Evolutionary conservation across 1,140 invertebrate species (phyloP).

Genomic region (Ctenoplectra terminalis): DNA sequence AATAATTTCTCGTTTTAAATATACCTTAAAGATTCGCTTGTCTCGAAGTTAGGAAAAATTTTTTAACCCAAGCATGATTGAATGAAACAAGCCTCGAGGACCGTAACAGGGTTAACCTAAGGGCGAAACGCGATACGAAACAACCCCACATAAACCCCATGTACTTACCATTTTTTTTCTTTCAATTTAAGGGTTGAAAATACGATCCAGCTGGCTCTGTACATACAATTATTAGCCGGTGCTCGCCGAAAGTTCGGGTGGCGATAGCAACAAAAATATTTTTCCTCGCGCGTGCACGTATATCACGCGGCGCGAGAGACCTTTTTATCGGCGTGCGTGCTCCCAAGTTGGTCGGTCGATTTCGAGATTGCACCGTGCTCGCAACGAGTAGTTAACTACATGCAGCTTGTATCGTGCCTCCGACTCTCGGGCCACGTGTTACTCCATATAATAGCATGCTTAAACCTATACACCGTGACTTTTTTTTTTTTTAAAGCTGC

Average conservation of each 20-base stretch:
- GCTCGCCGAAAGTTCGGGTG: constrained; percentile 17
- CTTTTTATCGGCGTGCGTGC: constrained; percentile 63
- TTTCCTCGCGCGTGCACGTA: constrained; percentile 15
- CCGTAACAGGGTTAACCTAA: too few species aligned
- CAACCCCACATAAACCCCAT: too few species aligned
- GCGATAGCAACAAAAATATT: constrained; percentile 48
- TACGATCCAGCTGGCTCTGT: constrained; percentile 20
- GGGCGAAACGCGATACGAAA: too few species aligned
- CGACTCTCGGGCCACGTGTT: constrained; percentile 44
- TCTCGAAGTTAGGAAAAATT: too few species aligned
- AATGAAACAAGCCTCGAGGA: too few species aligned
- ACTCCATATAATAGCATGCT: constrained; percentile 58
- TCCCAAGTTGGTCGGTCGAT: constrained; percentile 46
- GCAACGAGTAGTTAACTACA: constrained; percentile 56
- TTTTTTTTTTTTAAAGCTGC: constrained; percentile 57
- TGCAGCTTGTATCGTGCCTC: constrained; percentile 58
- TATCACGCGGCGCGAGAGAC: constrained; percentile 20
- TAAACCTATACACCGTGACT: constrained; percentile 60
- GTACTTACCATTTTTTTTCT: too few species aligned
- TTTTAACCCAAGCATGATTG: too few species aligned
- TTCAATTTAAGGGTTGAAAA: constrained; percentile 38
- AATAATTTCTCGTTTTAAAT: too few species aligned
- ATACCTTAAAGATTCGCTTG: too few species aligned
- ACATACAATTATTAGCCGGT: constrained; percentile 21
- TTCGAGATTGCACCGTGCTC: constrained; percentile 46